Conservation (phyloP, 2,888 invertebrate species). For the Acanthococcus lagerstroemiae region DNA sequence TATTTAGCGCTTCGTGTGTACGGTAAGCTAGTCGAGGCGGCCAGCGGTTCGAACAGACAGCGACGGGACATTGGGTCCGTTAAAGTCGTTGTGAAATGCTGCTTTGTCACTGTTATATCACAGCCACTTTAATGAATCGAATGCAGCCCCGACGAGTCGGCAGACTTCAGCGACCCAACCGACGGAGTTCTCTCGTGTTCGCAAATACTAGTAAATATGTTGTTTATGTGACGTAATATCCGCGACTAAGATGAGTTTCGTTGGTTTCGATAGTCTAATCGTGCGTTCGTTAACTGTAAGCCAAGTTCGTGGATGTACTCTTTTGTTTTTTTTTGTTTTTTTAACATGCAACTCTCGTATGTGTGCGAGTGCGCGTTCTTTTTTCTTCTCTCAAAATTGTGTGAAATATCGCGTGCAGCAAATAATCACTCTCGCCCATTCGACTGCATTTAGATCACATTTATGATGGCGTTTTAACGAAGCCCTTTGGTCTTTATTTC, state of each 20-base stretch:
- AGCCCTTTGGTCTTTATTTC: constrained; percentile 37
- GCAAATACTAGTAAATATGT: too few relatives aligned
- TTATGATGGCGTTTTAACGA: background rate
- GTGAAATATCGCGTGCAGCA: too few relatives aligned
- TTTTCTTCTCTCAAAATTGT: too few relatives aligned
- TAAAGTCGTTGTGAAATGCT: constrained; percentile 83
- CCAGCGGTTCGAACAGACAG: background rate
- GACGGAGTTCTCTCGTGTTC: too few relatives aligned
- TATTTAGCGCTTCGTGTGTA: background rate
- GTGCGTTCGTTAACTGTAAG: background rate
- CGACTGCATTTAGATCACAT: too few relatives aligned
- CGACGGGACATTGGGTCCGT: constrained; percentile 42
- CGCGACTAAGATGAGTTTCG: too few relatives aligned
- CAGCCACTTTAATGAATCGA: constrained; percentile 94
- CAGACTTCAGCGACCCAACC: too few relatives aligned
- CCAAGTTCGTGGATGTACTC: background rate
- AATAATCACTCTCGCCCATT: too few relatives aligned
- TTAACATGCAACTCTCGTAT: too few relatives aligned
- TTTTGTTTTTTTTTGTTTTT: too few relatives aligned
- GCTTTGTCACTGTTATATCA: constrained; percentile 64
- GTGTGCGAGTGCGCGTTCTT: too few relatives aligned
- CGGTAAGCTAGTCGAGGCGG: background rate
- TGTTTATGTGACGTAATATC: background rate
- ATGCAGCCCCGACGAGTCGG: background rate
- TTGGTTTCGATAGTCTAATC: background rate